phyloP scores from a whole-genome alignment of 2,888 invertebrate species.

The Megalurothrips usitatus region DNA sequence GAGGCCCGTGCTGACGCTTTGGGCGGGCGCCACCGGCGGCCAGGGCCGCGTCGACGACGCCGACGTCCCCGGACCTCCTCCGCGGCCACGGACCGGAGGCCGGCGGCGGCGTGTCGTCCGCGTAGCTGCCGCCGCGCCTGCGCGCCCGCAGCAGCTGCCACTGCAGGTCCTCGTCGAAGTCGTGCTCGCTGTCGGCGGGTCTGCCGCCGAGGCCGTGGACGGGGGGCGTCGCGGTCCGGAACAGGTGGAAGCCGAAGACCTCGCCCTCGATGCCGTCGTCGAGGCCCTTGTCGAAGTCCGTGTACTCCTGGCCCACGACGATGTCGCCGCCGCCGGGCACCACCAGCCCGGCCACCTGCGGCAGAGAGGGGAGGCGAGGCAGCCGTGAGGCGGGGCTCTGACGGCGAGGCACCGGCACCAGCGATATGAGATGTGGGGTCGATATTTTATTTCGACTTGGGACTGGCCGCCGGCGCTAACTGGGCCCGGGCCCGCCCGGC shows the following conservation, averaged over 20 bases:
- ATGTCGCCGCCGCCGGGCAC: conserved; percentile 60
- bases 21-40: neutral
- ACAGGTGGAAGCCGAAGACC: conserved; percentile 62
- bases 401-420: no score
- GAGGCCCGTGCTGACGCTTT: conserved; percentile 32
- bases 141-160: conserved; percentile 44
- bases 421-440: no score
- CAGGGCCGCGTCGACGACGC: neutral
- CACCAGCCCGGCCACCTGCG: conserved; percentile 40
- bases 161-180: conserved; percentile 41
- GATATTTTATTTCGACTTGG: no score
- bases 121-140: conserved; percentile 28
- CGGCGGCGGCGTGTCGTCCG: neutral
- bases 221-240: conserved; percentile 40
- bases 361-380: no score
- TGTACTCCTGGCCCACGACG: conserved; percentile 65
- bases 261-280: conserved; percentile 65
- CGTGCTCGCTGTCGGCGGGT: conserved; percentile 44
- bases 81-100: neutral
- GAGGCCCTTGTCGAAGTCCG: conserved; percentile 59
- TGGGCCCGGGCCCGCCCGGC: no score
- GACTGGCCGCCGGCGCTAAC: no score
- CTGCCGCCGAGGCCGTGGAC: neutral
- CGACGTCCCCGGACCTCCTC: neutral
- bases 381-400: no score